A percentile compares a stretch with the other conserved stretches of the same genome.
phyloP scores from a whole-genome alignment of 1,140 invertebrate species.

The Conus betulinus region DNA sequence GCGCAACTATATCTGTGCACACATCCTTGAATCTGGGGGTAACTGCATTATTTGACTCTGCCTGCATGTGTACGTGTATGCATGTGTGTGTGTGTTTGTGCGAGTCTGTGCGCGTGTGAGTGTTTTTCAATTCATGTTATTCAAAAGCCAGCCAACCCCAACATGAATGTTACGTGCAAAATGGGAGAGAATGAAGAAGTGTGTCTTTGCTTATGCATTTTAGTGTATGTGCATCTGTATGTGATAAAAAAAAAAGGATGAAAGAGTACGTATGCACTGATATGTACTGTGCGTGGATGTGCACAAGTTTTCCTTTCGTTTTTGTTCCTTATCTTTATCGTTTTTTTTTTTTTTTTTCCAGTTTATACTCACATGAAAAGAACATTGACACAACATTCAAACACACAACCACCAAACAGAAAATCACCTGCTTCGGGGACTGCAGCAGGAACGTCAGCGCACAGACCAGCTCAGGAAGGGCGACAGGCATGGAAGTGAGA shows the following conservation, averaged over 20 bases:
- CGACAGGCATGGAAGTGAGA: slow-evolving; percentile 79
- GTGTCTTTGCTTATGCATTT: too few relatives aligned
- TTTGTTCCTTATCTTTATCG: neutral
- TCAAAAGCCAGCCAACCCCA: too few relatives aligned
- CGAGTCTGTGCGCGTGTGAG: too few relatives aligned
- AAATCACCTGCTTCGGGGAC: slow-evolving; percentile 76
- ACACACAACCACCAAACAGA: neutral
- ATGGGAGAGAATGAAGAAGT: too few relatives aligned
- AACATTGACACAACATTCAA: neutral
- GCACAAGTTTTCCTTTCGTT: neutral
- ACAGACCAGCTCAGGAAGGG: slow-evolving; percentile 87
- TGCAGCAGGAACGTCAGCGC: slow-evolving; percentile 83
- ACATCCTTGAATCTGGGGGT: neutral
- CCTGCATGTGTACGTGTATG: too few relatives aligned
- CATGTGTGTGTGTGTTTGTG: too few relatives aligned
- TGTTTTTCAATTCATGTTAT: too few relatives aligned
- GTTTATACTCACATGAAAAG: neutral
- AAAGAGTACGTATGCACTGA: too few relatives aligned
- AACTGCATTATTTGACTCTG: neutral
- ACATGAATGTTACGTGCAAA: too few relatives aligned
- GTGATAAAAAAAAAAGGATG: too few relatives aligned
- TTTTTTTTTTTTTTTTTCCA: neutral
- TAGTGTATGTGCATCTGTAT: too few relatives aligned
- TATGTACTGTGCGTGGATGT: too few relatives aligned
- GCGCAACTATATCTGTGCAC: neutral